Base-by-base conservation (phyloP, 1,140 invertebrate genomes). In the Sarcophaga peregrina region DNA sequence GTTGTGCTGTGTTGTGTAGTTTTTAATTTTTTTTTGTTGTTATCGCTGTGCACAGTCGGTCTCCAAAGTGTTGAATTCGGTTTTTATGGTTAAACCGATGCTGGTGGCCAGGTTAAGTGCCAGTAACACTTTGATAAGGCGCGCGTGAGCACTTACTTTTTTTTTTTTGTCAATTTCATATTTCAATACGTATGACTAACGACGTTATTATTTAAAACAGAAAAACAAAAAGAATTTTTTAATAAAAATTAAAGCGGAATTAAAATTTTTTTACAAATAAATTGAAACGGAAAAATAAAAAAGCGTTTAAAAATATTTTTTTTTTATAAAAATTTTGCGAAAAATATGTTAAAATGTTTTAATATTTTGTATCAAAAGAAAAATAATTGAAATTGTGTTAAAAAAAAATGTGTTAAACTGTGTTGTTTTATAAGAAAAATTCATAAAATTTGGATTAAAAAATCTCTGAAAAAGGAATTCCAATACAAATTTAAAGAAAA, bases 51-150 rank as follows among this genome's bases (percentile, higher is more conserved):
- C 13, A 37, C 37, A 50, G 75, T 68, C 62, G 25, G 45, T 78
- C 15, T 80, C 62, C 25, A 50, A 6, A n/a, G 76, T 54, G 9
- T 17, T 52, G 82, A 75, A 54, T 76, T 76, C 9, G 25, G 13
- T 80, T 75, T 54, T 15, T 50, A 82, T 84, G 86, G 86, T 87
- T 86, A 85, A 87, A 80, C 86, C 85, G 84, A 84, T 84, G 85
- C 85, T 87, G 86, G 86, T 85, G 85, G 84, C 84, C 86, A 87
- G 84, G 84, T 85, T 85, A 87, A 86, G 86, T 87, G 85, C 86
- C 87, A 88, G 87, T 88, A 87, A 87, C 86, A 86, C 87, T 88
- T 88, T 85, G 85, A 86, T 85, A 85, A 84, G 85, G 85, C 85
- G 83, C 86, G 84, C 86, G 86, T 83, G 82, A 86, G 86, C 86